Conservation (phyloP, 2,113 vertebrate genomes). For the Mellivora capensis region DNA sequence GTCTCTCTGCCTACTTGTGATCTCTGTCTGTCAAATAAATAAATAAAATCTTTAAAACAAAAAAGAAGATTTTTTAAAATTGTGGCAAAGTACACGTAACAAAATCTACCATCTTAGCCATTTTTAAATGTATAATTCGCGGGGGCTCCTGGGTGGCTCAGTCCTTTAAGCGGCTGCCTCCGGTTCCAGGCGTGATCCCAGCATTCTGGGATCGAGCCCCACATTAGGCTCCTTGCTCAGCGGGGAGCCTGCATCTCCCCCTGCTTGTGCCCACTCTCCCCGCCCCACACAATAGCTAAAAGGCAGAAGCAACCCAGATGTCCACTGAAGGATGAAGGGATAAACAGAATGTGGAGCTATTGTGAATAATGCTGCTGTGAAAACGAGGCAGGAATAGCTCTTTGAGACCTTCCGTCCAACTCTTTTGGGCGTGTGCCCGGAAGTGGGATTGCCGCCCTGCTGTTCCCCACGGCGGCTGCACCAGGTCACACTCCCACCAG, state of each 20-base stretch:
- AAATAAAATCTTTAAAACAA: not conserved
- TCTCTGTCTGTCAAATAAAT: too few relatives aligned
- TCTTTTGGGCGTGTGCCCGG: too few relatives aligned
- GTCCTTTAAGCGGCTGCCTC: not conserved
- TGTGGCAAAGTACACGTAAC: not conserved
- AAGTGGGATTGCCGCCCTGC: not conserved
- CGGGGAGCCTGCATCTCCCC: not conserved
- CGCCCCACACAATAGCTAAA: too few relatives aligned
- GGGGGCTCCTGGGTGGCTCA: not conserved
- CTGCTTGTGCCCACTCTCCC: not conserved
- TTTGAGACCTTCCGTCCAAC: not conserved
- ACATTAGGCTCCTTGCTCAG: not conserved
- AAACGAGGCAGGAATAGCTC: not conserved
- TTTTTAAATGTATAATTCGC: not conserved
- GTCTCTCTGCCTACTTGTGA: too few relatives aligned
- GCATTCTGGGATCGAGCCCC: not conserved
- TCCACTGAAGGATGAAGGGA: too few relatives aligned
- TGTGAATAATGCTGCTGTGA: not conserved
- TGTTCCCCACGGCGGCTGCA: accelerated
- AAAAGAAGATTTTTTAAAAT: not conserved
- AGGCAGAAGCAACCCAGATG: too few relatives aligned
- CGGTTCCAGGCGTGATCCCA: not conserved
- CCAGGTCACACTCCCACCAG: not conserved
- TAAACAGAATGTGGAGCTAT: too few relatives aligned
- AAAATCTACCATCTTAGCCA: not conserved